A percentile compares a stretch with the other conserved stretches of the same genome.
These are phyloP conservation scores for Antigone vipio DNA, from an alignment of 2,113 vertebrate genomes.

Conservation along the genomic window DNA sequence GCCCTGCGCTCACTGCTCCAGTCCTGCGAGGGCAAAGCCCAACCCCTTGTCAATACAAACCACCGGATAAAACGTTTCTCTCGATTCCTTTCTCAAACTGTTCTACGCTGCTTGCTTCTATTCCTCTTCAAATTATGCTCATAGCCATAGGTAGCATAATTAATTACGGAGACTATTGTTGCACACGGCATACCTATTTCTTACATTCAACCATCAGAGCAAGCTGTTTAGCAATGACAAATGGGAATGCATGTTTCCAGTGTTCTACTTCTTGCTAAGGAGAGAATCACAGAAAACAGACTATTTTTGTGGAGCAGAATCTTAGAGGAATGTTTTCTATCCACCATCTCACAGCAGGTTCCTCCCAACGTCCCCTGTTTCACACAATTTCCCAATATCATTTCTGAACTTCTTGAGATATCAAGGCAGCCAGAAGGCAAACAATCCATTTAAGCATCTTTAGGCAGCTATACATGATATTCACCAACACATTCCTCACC, in stretches of 20 bases:
- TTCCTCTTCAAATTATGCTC: not conserved
- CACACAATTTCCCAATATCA: not conserved
- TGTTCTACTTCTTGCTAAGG: not conserved
- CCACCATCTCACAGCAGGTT: accelerated
- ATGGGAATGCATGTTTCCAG: not conserved
- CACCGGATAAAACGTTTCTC: not conserved
- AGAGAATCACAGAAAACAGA: not conserved
- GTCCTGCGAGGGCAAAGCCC: not conserved
- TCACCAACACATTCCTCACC: not conserved
- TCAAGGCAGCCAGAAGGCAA: not conserved
- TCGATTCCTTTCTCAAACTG: not conserved
- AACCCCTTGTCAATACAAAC: not conserved
- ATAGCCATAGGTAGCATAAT: not conserved
- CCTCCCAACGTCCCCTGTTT: not conserved
- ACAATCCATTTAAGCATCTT: not conserved
- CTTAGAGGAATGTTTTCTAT: not conserved
- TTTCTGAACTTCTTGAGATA: not conserved
- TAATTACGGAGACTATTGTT: not conserved
- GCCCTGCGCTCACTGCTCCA: not conserved
- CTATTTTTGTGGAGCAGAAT: not conserved
- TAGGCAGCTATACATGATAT: not conserved
- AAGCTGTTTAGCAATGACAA: not conserved
- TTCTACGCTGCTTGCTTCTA: not conserved
- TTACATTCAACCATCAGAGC: not conserved
- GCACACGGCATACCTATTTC: not conserved